phyloP scores from a whole-genome alignment of 2,888 invertebrate genomes.

The Synanthedon vespiformis region DNA sequence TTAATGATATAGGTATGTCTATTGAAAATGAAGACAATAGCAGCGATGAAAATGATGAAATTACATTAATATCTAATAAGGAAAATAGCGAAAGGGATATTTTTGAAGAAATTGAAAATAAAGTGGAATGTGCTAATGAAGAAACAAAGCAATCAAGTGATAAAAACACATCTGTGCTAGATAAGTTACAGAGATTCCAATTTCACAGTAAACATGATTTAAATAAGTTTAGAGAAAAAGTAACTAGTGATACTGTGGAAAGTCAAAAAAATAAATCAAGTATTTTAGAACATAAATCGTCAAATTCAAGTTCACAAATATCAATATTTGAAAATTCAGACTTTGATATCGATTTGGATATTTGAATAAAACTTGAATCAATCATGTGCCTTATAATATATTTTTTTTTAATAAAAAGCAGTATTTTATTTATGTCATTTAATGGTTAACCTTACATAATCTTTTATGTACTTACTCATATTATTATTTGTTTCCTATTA shows the following conservation, averaged over 20 bases:
- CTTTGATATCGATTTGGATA: constrained; percentile 65
- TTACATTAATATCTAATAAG: neutral
- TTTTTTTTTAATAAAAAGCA: neutral
- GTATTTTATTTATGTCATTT: neutral
- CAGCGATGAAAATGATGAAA: constrained; percentile 7
- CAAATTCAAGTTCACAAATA: constrained; percentile 37
- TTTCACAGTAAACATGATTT: constrained; percentile 37
- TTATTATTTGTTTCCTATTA: neutral
- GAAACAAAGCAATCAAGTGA: constrained; percentile 2
- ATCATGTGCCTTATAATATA: no score
- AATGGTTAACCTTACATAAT: no score
- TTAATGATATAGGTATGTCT: constrained; percentile 36
- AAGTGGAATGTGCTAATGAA: constrained; percentile 5
- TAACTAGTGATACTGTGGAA: constrained; percentile 11
- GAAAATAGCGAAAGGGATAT: neutral
- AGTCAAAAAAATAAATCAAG: constrained; percentile 8
- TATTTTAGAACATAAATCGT: constrained; percentile 4
- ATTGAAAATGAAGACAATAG: constrained; percentile 6
- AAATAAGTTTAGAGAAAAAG: constrained; percentile 35
- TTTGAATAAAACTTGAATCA: constrained; percentile 18
- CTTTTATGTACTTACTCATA: neutral
- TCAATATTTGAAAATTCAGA: constrained; percentile 65
- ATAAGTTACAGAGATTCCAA: constrained; percentile 47
- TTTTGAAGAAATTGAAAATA: constrained; percentile 5
- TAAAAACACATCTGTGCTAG: constrained; percentile 11